Conservation (phyloP, 2,797 vertebrate species). For the Amblyraja radiata region DNA sequence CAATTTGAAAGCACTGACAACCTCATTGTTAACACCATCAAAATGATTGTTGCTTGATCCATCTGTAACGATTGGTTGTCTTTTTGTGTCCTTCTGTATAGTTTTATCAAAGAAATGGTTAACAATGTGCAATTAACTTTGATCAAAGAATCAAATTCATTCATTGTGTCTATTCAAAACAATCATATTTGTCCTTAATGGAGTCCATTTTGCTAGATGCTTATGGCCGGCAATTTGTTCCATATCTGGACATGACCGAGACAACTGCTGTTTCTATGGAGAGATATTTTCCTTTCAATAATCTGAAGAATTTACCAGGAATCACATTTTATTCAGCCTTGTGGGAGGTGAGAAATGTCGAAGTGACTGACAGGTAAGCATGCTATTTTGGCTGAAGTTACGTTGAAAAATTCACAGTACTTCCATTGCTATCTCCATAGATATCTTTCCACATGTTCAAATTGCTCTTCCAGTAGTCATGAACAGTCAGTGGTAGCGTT, state of each 20-base stretch:
- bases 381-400: background rate
- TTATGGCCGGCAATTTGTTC: background rate
- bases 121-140: too few species aligned
- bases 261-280: slow-evolving; percentile 12
- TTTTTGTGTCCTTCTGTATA: background rate
- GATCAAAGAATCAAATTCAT: background rate
- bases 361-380: background rate
- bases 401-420: background rate
- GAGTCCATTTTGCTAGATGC: background rate
- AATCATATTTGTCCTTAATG: slow-evolving; percentile 25
- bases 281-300: slow-evolving; percentile 6
- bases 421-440: background rate
- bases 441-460: background rate
- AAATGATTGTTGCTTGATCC: background rate
- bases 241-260: slow-evolving; percentile 18
- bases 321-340: slow-evolving; percentile 27
- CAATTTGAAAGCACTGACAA: background rate
- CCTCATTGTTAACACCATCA: background rate
- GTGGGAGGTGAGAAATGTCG: slow-evolving; percentile 27
- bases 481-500: background rate
- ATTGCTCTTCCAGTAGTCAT: background rate
- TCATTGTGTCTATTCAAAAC: background rate
- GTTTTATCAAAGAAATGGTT: background rate
- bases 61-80: background rate
- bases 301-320: background rate